Percentiles rank a stretch among this genome's conserved stretches.
These are phyloP conservation scores for Enteromius anoplus DNA, from an alignment of 2,797 vertebrate genomes.

Conservation along the genomic window DNA sequence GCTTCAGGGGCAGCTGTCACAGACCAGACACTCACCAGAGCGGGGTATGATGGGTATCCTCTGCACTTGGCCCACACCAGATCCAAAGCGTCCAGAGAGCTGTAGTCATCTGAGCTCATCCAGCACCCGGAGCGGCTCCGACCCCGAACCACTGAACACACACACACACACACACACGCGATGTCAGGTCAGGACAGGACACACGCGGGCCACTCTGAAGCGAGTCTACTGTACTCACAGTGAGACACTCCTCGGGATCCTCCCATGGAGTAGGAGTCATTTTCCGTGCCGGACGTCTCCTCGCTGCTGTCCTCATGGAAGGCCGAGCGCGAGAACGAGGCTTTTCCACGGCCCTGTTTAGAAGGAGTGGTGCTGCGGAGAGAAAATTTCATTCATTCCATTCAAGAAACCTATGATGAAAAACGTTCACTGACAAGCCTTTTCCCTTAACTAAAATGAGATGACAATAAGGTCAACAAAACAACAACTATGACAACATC, in stretches of 20 bases:
- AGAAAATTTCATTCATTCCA: background rate
- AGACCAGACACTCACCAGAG: conserved; percentile 81
- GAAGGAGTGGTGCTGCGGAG: conserved; percentile 90
- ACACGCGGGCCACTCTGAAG: background rate
- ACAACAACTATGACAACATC: no score
- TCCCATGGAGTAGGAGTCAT: conserved; percentile 95
- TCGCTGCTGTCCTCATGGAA: conserved; percentile 98
- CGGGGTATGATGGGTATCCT: conserved; percentile 97
- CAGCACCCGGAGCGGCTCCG: conserved; percentile 87
- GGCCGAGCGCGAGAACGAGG: conserved; percentile 92
- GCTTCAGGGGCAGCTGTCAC: no score
- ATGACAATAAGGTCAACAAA: no score
- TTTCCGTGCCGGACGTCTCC: conserved; percentile 97
- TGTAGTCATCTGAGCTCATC: conserved; percentile 95
- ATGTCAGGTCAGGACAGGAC: background rate
- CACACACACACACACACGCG: background rate
- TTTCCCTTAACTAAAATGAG: no score
- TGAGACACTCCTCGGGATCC: conserved; percentile 89
- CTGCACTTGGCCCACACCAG: conserved; percentile 99
- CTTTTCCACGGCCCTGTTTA: conserved; percentile 95
- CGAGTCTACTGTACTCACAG: conserved; percentile 65
- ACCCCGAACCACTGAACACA: conserved; percentile 86
- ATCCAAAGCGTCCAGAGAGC: conserved; percentile 92
- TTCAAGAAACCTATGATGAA: no score
- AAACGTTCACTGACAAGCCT: no score